phyloP scores from a whole-genome alignment of 1,140 invertebrate genomes.

The Pissodes strobi region DNA sequence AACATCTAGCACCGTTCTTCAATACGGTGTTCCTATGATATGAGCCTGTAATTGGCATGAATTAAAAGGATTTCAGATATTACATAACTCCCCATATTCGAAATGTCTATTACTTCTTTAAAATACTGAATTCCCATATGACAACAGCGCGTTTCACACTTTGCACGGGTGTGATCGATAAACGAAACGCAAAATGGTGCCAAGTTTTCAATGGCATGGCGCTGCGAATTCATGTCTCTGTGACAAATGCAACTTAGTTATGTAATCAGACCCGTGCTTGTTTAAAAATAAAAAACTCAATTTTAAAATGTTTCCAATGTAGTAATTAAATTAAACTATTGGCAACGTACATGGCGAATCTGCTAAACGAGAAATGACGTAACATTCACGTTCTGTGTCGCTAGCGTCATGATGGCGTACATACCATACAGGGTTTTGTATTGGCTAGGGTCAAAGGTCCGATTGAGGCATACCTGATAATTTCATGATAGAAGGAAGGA shows the following conservation, averaged over 20 bases:
- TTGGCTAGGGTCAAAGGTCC: slow-evolving; percentile 3
- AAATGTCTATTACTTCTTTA: no score
- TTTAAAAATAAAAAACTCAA: no score
- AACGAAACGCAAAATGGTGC: slow-evolving; percentile 13
- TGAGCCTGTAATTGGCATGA: no score
- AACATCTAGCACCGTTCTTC: no score
- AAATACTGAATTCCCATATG: neutral
- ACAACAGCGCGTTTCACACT: slow-evolving; percentile 31
- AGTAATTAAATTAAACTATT: no score
- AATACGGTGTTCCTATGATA: no score
- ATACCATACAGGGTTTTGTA: slow-evolving; percentile 1
- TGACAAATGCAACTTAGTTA: neutral
- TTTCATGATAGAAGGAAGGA: no score
- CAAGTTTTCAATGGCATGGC: slow-evolving; percentile 19
- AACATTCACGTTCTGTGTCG: neutral
- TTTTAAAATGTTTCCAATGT: no score
- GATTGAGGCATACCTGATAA: no score
- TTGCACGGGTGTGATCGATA: slow-evolving; percentile 33
- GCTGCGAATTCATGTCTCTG: neutral
- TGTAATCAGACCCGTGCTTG: neutral
- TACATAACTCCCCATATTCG: neutral
- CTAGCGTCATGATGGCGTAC: neutral
- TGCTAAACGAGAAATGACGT: slow-evolving; percentile 11
- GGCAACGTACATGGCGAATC: no score
- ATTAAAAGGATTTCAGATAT: no score